These are phyloP conservation scores for Perognathus longimembris DNA, from an alignment of 2,113 vertebrate genomes.

Conservation along the genomic window DNA sequence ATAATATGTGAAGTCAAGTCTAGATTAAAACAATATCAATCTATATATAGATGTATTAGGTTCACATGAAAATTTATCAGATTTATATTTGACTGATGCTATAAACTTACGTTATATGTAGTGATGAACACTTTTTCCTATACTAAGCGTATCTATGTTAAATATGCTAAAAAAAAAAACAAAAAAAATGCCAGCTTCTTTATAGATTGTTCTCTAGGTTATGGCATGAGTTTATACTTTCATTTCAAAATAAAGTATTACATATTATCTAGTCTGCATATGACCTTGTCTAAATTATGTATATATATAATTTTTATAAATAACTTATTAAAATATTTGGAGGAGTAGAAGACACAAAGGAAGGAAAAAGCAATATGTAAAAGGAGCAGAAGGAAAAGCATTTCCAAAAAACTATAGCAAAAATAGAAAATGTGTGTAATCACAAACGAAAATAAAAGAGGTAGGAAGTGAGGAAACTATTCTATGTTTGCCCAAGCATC, in stretches of 20 bases:
- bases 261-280: not conserved
- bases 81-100: not conserved
- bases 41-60: not conserved
- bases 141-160: not conserved
- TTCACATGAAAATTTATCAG: not conserved
- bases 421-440: not conserved
- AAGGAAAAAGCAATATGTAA: not conserved
- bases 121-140: not conserved
- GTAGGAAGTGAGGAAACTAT: not conserved
- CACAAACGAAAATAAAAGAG: not conserved
- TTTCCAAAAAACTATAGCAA: not conserved
- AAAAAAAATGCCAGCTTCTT: not conserved
- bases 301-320: not conserved
- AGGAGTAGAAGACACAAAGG: not conserved
- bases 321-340: not conserved
- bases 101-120: not conserved
- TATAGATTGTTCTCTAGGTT: not conserved
- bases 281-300: not conserved
- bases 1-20: not conserved
- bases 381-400: not conserved
- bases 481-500: not conserved
- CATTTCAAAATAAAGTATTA: slow-evolving; percentile 30
- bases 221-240: not conserved
- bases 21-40: not conserved
- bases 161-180: not conserved